Base-by-base conservation (phyloP, 2,888 invertebrate genomes). In the Junonia oenone region DNA sequence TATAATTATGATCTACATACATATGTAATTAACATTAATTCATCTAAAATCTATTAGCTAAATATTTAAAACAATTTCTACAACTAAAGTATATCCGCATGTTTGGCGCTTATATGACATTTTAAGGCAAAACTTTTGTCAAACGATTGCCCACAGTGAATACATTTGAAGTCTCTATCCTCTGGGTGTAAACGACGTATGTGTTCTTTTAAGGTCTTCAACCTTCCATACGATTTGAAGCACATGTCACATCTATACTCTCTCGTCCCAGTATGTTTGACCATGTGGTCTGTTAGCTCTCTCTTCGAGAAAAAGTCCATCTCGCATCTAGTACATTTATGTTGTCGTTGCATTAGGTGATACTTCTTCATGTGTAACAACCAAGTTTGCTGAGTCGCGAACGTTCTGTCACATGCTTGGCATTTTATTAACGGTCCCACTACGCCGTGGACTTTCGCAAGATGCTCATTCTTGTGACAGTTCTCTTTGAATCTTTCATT, bases 221-320 rank as follows among this genome's bases (percentile, higher is more conserved):
- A 68, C n/a, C 75, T 67, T 0, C 71, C 75, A 47, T 74, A 85
- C 0, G 56, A 63, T 49, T 82, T 82, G 0, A 63, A 64, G 43
- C 86, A 86, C 1, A 78, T 55, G 15, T 75, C 70, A 51, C 85
- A 86, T 17, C 81, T 70, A 35, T 78, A 89, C 5, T 84, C 79
- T 59, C 81, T 86, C 0, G 71, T 71, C 0, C 78, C 81, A 0
- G 83, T 80, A 62, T 91, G 90, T 13, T 74, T 82, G 8, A 84
- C 64, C 68, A 71, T 68, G 38, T 82, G 81, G 4, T 65, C 66
- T 0, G 66, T 68, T 13, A 76, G 48, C 17, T 67, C 68, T 2
- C 56, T 45, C 35, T 62, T 59, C 0, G 60, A 64, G 43, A 68
- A 77, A 58, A 81, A 83, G 0, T 68, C 67, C 64, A 78, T 86